Percentiles rank a stretch among this genome's conserved stretches.
These are phyloP conservation scores for Aquatica leii DNA, from an alignment of 2,888 invertebrate genomes.

Conservation along the genomic window DNA sequence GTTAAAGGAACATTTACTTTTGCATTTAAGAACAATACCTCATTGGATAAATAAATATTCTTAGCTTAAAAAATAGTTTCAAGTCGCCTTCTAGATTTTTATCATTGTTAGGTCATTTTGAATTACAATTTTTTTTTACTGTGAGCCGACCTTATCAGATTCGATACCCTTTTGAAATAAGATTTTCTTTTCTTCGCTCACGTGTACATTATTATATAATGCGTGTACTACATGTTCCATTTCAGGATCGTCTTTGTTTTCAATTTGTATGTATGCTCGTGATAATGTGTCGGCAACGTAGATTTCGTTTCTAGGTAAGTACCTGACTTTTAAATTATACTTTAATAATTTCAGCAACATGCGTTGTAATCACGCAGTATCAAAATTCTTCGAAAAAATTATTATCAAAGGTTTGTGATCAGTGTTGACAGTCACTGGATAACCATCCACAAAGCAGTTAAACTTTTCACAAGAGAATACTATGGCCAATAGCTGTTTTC, in stretches of 20 bases:
- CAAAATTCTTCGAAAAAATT: neutral
- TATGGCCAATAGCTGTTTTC: neutral
- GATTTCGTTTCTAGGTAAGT: neutral
- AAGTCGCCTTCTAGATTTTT: neutral
- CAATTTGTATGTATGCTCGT: no score
- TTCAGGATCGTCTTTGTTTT: neutral
- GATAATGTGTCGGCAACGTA: neutral
- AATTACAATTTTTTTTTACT: neutral
- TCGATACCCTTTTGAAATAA: neutral
- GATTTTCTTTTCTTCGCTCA: neutral
- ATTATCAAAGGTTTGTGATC: neutral
- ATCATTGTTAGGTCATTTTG: neutral
- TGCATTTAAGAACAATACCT: neutral
- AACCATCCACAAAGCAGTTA: neutral
- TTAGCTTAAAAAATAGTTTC: neutral
- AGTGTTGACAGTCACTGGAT: neutral
- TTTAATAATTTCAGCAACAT: slow-evolving; percentile 6
- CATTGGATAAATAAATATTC: neutral
- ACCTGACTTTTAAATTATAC: neutral
- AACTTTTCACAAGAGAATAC: neutral
- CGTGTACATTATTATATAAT: neutral
- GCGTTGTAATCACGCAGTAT: neutral
- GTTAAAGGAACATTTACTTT: neutral
- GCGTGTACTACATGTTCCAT: neutral
- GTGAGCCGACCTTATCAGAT: neutral